Evolutionary conservation across 35 echinoderm and acorn worm genomes (phyloP).

Genomic region (Amphiura filiformis): DNA sequence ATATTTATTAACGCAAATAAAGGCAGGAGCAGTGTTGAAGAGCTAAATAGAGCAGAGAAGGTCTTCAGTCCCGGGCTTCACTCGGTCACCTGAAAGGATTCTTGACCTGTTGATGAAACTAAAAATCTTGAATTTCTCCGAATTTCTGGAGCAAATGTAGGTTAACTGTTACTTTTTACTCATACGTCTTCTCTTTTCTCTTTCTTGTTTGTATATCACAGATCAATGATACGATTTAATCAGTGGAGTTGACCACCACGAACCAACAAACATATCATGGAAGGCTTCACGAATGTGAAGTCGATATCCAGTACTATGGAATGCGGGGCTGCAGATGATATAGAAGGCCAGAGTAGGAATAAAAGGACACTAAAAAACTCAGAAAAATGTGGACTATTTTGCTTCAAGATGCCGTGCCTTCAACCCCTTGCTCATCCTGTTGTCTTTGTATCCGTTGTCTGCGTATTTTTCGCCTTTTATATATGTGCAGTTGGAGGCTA

Average conservation of each 20-base stretch:
- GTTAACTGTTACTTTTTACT: too few species aligned
- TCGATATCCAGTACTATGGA: conserved; percentile 10
- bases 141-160: too few species aligned
- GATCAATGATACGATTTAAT: background rate
- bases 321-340: background rate
- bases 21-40: too few species aligned
- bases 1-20: too few species aligned
- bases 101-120: too few species aligned
- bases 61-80: too few species aligned
- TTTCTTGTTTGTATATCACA: too few species aligned
- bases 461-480: background rate
- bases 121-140: too few species aligned
- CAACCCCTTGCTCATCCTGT: background rate
- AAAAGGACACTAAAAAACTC: background rate
- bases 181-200: too few species aligned
- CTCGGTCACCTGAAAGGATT: too few species aligned
- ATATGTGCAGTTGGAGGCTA: background rate
- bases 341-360: background rate
- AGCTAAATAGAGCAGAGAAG: too few species aligned
- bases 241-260: background rate
- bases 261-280: background rate
- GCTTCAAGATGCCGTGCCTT: background rate
- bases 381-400: background rate
- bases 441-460: background rate
- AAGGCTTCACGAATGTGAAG: background rate